Percentiles rank a stretch among this genome's conserved stretches.
Conservation (phyloP, 2,888 invertebrate species). For the Archips crataeganus region DNA sequence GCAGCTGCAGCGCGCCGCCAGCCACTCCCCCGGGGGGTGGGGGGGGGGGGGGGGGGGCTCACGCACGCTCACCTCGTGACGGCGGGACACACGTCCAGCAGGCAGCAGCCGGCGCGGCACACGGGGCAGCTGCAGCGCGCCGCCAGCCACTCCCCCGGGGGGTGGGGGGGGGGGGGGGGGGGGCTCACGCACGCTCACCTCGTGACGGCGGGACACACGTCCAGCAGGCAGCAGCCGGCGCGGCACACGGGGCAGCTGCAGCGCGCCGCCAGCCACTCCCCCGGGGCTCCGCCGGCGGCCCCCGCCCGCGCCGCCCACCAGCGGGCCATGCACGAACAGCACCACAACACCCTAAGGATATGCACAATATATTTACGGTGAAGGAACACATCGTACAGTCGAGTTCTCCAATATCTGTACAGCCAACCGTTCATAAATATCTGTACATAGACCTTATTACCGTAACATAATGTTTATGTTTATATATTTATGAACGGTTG, state of each 20-base stretch:
- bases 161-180: too few relatives aligned
- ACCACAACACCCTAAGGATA: conserved; percentile 93
- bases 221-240: conserved; percentile 93
- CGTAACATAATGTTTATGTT: too few relatives aligned
- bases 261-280: conserved; percentile 92
- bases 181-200: too few relatives aligned
- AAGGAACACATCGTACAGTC: too few relatives aligned
- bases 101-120: neutral
- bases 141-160: neutral
- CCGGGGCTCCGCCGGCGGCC: conserved; percentile 79
- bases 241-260: conserved; percentile 96
- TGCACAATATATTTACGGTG: neutral
- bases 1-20: conserved; percentile 93
- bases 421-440: too few relatives aligned
- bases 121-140: too few relatives aligned
- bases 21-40: conserved; percentile 92
- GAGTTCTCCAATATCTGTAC: too few relatives aligned
- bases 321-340: conserved; percentile 92
- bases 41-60: too few relatives aligned
- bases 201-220: conserved; percentile 87
- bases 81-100: neutral
- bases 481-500: too few relatives aligned
- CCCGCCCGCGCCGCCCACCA: conserved; percentile 96
- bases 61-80: conserved; percentile 86
- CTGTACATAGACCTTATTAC: too few relatives aligned